Percentiles rank a stretch among this genome's conserved stretches.
These are phyloP conservation scores for Antechinus flavipes DNA, from an alignment of 2,113 vertebrate genomes.

Conservation along the genomic window DNA sequence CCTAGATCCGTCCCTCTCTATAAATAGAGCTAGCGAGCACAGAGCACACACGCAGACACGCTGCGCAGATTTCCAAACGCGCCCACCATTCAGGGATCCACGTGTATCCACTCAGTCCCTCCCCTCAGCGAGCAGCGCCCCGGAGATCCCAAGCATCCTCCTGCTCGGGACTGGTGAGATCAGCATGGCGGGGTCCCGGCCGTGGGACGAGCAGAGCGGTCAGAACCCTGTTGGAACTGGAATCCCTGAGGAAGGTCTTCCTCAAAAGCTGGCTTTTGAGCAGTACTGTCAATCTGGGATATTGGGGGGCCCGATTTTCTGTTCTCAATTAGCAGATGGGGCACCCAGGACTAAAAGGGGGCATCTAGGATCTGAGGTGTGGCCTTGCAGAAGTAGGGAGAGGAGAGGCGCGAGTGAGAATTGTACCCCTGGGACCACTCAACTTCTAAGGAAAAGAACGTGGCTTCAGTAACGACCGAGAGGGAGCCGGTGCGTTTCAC, in stretches of 20 bases:
- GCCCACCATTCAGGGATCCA: constrained; percentile 76
- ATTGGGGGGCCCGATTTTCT: constrained; percentile 34
- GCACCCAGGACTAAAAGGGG: constrained; percentile 1
- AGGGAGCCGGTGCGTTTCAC: background rate
- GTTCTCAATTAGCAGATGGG: constrained; percentile 55
- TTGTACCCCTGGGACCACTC: constrained; percentile 14
- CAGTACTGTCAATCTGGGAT: constrained; percentile 52
- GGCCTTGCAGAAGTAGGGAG: constrained; percentile 29
- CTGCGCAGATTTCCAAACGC: constrained; percentile 41
- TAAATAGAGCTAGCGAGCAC: constrained; percentile 73
- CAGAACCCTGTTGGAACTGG: constrained; percentile 59
- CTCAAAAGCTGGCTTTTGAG: constrained; percentile 81
- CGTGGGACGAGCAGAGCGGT: constrained; percentile 53
- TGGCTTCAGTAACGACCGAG: background rate
- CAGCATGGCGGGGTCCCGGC: background rate
- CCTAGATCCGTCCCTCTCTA: constrained; percentile 65
- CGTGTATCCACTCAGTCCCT: constrained; percentile 40
- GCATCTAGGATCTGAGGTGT: background rate
- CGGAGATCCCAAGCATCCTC: constrained; percentile 35
- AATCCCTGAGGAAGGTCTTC: constrained; percentile 45
- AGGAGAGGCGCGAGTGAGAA: constrained; percentile 47
- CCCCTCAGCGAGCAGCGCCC: background rate
- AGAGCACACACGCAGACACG: constrained; percentile 68
- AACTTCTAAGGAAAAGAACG: background rate
- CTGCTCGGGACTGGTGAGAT: constrained; percentile 29